A percentile compares a stretch with the other conserved stretches of the same genome.
phyloP scores from a whole-genome alignment of 1,140 invertebrate species.

The Octopus sinensis region DNA sequence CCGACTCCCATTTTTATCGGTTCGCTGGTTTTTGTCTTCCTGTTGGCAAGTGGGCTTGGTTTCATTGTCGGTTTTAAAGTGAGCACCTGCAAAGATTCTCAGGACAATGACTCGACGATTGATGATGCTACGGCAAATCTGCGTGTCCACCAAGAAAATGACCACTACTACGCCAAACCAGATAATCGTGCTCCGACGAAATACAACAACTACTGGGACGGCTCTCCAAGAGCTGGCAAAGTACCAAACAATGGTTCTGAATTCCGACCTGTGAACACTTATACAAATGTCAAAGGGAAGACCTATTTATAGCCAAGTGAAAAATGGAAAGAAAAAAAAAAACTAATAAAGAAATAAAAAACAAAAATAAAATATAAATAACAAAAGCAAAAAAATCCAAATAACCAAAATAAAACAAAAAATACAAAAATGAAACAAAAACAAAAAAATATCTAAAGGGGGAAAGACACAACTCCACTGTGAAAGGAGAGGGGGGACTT shows the following conservation, averaged over 20 bases:
- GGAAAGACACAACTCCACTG: too few species aligned
- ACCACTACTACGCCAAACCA: conserved; percentile 5
- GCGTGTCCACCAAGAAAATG: not conserved
- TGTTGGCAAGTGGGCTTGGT: not conserved
- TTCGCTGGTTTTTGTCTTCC: not conserved
- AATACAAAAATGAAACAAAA: not conserved
- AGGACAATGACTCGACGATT: not conserved
- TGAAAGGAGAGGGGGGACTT: too few species aligned
- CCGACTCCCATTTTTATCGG: not conserved
- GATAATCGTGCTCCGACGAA: not conserved
- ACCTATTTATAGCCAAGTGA: conserved; percentile 1
- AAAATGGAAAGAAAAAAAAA: not conserved
- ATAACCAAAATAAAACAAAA: not conserved
- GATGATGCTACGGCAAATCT: conserved; percentile 7
- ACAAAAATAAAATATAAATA: not conserved
- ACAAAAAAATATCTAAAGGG: not conserved
- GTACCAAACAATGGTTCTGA: conserved; percentile 1
- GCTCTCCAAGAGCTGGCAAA: not conserved
- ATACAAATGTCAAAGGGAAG: not conserved
- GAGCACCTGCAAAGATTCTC: not conserved
- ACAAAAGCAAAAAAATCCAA: not conserved
- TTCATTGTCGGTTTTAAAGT: conserved; percentile 8
- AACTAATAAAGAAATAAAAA: not conserved
- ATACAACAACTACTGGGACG: not conserved
- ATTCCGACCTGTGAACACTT: not conserved